Percentiles rank a stretch among this genome's conserved stretches.
phyloP scores from a whole-genome alignment of 2,888 invertebrate species.

The Pollenia angustigena region DNA sequence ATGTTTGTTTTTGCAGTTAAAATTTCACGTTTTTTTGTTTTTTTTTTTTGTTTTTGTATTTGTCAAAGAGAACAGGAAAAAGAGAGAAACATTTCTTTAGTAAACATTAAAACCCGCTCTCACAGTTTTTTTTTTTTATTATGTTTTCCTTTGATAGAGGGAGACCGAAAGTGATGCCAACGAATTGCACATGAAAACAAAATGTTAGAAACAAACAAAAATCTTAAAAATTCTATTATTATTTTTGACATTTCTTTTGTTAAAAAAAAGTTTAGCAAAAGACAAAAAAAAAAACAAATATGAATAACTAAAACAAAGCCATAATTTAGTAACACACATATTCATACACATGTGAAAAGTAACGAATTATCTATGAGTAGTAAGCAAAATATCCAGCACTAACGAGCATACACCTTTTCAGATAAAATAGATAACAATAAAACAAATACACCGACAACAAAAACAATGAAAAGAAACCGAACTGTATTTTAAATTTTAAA shows the following conservation, averaged over 20 bases:
- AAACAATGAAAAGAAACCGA: conserved; percentile 47
- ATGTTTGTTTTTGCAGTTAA: neutral
- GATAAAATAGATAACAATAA: conserved; percentile 67
- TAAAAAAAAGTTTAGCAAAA: conserved; percentile 37
- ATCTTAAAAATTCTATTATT: conserved; percentile 37
- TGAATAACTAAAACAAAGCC: conserved; percentile 44
- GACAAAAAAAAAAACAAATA: conserved; percentile 14
- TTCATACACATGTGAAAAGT: conserved; percentile 47
- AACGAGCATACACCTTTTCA: conserved; percentile 62
- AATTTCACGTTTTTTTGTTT: neutral
- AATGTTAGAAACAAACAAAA: conserved; percentile 52
- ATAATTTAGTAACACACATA: conserved; percentile 48
- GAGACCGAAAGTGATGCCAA: conserved; percentile 37
- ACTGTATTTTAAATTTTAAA: conserved; percentile 45
- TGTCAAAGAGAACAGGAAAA: neutral
- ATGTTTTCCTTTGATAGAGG: conserved; percentile 17
- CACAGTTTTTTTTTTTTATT: neutral
- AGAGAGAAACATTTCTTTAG: conserved; percentile 21
- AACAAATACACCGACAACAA: conserved; percentile 35
- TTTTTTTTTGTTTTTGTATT: neutral
- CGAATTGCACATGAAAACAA: conserved; percentile 67
- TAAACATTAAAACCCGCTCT: conserved; percentile 36
- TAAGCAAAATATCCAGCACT: conserved; percentile 41
- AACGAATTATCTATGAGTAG: conserved; percentile 68
- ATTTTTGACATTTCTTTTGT: conserved; percentile 27